phyloP scores from a whole-genome alignment of 1,140 invertebrate species.

The Apis cerana region DNA sequence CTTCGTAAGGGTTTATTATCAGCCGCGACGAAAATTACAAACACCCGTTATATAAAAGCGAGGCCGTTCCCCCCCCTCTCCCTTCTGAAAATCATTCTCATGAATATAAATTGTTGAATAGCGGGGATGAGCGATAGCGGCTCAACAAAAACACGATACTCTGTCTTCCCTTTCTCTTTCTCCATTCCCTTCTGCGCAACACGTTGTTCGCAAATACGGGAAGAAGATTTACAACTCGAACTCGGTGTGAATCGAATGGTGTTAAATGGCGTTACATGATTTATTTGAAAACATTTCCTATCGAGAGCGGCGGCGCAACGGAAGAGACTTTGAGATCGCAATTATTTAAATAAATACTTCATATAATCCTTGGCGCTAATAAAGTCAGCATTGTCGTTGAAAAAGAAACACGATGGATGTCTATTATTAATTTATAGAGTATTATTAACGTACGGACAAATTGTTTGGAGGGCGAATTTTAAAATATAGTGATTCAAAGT shows the following conservation, averaged over 20 bases:
- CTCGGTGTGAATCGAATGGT: neutral
- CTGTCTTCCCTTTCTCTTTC: neutral
- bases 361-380: no score
- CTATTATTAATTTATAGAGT: no score
- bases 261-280: neutral
- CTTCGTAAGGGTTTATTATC: constrained; percentile 53
- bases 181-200: neutral
- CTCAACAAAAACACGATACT: constrained; percentile 31
- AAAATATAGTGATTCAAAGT: neutral
- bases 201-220: neutral
- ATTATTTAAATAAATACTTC: no score
- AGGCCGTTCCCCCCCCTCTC: constrained; percentile 12
- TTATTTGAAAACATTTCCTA: no score
- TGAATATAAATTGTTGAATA: constrained; percentile 67
- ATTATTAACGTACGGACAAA: no score
- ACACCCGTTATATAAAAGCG: constrained; percentile 49
- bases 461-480: no score
- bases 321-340: no score
- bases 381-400: no score
- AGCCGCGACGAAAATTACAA: constrained; percentile 56
- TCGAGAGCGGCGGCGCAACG: no score
- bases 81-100: constrained; percentile 60
- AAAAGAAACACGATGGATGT: no score
- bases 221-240: neutral
- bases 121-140: constrained; percentile 42